These are phyloP conservation scores for Drosophila auraria DNA, from an alignment of 1,140 invertebrate genomes.

Conservation along the genomic window DNA sequence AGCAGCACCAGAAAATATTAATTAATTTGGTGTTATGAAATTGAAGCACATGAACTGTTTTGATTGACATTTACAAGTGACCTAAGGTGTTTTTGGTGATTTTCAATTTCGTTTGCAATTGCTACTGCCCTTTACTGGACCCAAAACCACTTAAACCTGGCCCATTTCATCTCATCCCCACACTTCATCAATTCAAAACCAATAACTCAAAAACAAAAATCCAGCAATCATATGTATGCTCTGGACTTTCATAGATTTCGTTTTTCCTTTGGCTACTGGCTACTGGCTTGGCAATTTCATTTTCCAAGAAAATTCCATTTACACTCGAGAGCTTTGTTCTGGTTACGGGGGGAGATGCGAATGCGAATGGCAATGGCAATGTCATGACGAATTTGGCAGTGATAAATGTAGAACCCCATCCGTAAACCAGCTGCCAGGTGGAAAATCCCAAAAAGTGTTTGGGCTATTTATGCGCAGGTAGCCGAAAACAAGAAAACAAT, in stretches of 20 bases:
- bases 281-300: constrained; percentile 67
- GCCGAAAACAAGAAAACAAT: constrained; percentile 53
- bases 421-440: constrained; percentile 55
- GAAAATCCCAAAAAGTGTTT: constrained; percentile 75
- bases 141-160: constrained; percentile 6
- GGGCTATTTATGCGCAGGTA: constrained; percentile 77
- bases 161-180: constrained; percentile 33
- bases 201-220: constrained; percentile 78
- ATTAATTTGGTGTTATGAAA: background rate
- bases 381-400: constrained; percentile 78
- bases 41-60: background rate
- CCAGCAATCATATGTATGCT: constrained; percentile 63
- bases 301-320: constrained; percentile 77
- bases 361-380: constrained; percentile 38
- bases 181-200: constrained; percentile 76
- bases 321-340: constrained; percentile 73
- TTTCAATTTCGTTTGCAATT: constrained; percentile 10
- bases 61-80: constrained; percentile 5
- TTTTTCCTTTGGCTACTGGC: constrained; percentile 19
- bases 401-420: constrained; percentile 73
- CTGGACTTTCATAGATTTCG: constrained; percentile 53
- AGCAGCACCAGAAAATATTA: background rate
- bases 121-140: background rate
- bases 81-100: background rate
- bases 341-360: constrained; percentile 24